Percentiles rank a stretch among this genome's conserved stretches.
phyloP scores from a whole-genome alignment of 2,113 vertebrate genomes.

The Kryptolebias marmoratus region DNA sequence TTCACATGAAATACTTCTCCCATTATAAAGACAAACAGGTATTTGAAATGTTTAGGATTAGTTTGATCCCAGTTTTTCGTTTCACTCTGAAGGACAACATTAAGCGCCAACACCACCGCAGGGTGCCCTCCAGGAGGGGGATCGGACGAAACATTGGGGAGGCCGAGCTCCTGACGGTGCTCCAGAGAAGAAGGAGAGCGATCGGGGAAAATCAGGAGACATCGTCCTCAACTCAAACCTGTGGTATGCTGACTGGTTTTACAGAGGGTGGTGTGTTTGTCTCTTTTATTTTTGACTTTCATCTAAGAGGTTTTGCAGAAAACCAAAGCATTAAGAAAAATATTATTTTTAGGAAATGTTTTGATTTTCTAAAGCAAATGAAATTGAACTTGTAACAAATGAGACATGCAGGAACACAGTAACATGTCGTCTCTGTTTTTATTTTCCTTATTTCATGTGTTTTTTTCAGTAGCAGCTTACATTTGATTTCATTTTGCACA shows the following conservation, averaged over 20 bases:
- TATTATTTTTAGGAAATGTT: no score
- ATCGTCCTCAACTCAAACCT: conserved; percentile 6
- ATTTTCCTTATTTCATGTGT: no score
- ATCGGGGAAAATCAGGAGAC: conserved; percentile 64
- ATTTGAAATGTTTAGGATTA: not conserved
- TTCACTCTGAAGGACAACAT: conserved; percentile 46
- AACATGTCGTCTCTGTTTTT: no score
- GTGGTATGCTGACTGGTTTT: conserved; percentile 43
- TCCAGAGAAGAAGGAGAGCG: conserved; percentile 81
- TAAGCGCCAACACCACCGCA: conserved; percentile 44
- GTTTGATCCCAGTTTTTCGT: not conserved
- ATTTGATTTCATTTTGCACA: no score
- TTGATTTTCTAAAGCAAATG: no score
- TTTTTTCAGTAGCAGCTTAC: no score
- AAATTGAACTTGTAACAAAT: no score
- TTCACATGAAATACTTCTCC: not conserved
- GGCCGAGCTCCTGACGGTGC: conserved; percentile 77
- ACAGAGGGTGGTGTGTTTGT: not conserved
- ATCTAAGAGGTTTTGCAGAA: no score
- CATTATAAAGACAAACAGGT: not conserved
- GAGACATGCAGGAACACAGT: no score
- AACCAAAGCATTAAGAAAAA: no score
- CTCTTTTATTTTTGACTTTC: no score
- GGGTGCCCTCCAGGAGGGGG: conserved; percentile 52
- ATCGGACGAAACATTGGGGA: conserved; percentile 62